Base-by-base conservation (phyloP, 2,113 vertebrate species). In the Oreochromis spilurus region DNA sequence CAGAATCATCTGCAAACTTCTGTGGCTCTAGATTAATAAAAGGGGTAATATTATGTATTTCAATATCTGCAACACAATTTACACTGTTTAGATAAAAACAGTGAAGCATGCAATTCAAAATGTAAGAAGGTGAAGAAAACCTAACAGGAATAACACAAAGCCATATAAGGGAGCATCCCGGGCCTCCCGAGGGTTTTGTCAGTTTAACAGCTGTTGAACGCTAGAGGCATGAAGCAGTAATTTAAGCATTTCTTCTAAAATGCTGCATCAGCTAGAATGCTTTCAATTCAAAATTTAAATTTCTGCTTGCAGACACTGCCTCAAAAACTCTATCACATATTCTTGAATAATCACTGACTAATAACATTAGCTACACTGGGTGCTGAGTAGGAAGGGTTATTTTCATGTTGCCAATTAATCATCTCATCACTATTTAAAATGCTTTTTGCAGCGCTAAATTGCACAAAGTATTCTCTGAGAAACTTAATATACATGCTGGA, bases 311-410 rank as follows among this genome's bases (percentile, higher is more conserved):
- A 80, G 55, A 82, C 53, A 19, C 40, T 79, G 43, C 7, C 34
- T 34, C 62, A 13, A 87, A 81, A 81, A 84, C 21, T 19, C 7
- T 36, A 48, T 58, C 72, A 21, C 87, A 86, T 50, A 65, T 87
- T 93, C 81, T 57, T 77, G 83, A 80, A 85, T 91, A 84, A 89
- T 91, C 86, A 90, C 77, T 53, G 79, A 62, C 81, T 77, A 87
- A 92, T 91, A 84, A 57, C 81, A 78, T 92, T 81, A 88, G 86
- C 70, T 54, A 54, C 80, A 58, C 75, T 60, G n/a, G 36, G 58
- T 81, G 78, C 82, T 81, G 67, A 88, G 80, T 52, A 67, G 7
- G 40, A 55, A 38, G 53, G 80, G 53, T 84, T 89, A 84, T 92
- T 89, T 90, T 78, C 34, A 79, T 58, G 72, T 81, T 83, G 77